A percentile compares a stretch with the other conserved stretches of the same genome.
phyloP scores from a whole-genome alignment of 2,113 vertebrate genomes.

The Corapipo altera region DNA sequence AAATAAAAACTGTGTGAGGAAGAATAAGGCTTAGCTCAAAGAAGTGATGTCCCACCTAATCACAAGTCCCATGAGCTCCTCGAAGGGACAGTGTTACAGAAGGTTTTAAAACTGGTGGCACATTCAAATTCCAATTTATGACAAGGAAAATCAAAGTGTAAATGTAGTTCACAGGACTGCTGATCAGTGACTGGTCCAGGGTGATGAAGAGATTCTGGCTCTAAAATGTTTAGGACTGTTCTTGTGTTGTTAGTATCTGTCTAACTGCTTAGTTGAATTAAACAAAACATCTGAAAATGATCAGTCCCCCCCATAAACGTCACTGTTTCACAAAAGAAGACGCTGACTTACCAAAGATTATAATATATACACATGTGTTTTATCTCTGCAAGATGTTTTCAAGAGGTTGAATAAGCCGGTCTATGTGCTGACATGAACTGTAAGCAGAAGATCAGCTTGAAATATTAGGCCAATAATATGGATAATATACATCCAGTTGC shows the following conservation, averaged over 20 bases:
- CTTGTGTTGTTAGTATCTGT: constrained; percentile 43
- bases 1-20: neutral
- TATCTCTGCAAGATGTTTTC: constrained; percentile 74
- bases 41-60: neutral
- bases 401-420: constrained; percentile 70
- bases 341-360: constrained; percentile 59
- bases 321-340: constrained; percentile 52
- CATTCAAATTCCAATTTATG: neutral
- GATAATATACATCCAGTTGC: constrained; percentile 72
- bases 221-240: constrained; percentile 32
- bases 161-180: neutral
- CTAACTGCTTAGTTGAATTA: constrained; percentile 56
- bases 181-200: neutral
- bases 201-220: constrained; percentile 40
- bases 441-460: constrained; percentile 74
- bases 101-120: neutral
- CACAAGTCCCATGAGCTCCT: neutral
- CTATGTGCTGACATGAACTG: constrained; percentile 71
- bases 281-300: constrained; percentile 71
- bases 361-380: constrained; percentile 68
- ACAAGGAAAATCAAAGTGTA: neutral
- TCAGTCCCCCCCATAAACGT: constrained; percentile 29
- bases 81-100: neutral
- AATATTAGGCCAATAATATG: constrained; percentile 75
- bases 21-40: neutral